These are phyloP conservation scores for Stenolophus ochropezus DNA, from an alignment of 2,888 invertebrate species.

Conservation along the genomic window DNA sequence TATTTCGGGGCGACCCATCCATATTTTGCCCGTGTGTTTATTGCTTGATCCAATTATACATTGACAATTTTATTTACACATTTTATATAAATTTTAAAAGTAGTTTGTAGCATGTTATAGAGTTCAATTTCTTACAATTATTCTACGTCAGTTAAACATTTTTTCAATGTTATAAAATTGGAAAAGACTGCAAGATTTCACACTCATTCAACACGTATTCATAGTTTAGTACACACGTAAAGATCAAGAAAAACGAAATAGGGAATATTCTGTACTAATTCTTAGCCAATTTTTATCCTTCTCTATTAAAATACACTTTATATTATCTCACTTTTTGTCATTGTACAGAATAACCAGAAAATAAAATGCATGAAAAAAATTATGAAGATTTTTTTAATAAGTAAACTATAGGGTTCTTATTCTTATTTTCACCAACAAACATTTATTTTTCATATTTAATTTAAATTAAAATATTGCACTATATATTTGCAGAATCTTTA, in stretches of 20 bases:
- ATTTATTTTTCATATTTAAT: neutral
- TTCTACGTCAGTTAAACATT: neutral
- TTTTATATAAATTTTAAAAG: too few species aligned
- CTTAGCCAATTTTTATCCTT: neutral
- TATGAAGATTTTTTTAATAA: neutral
- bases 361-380: neutral
- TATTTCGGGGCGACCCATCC: too few species aligned
- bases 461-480: neutral
- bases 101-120: neutral
- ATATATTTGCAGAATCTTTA: too few species aligned
- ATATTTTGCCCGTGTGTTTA: too few species aligned
- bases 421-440: neutral
- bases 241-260: neutral
- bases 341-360: conserved; percentile 18
- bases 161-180: conserved; percentile 24
- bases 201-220: neutral
- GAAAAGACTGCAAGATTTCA: neutral
- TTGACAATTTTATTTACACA: too few species aligned
- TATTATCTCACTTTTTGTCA: conserved; percentile 37
- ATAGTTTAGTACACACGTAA: neutral
- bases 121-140: neutral
- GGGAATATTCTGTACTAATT: conserved; percentile 29
- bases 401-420: neutral
- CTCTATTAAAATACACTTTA: conserved; percentile 20
- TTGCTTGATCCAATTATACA: too few species aligned